Percentiles rank a stretch among this genome's conserved stretches.
These are phyloP conservation scores for Hybognathus amarus DNA, from an alignment of 2,797 vertebrate genomes.

Conservation along the genomic window DNA sequence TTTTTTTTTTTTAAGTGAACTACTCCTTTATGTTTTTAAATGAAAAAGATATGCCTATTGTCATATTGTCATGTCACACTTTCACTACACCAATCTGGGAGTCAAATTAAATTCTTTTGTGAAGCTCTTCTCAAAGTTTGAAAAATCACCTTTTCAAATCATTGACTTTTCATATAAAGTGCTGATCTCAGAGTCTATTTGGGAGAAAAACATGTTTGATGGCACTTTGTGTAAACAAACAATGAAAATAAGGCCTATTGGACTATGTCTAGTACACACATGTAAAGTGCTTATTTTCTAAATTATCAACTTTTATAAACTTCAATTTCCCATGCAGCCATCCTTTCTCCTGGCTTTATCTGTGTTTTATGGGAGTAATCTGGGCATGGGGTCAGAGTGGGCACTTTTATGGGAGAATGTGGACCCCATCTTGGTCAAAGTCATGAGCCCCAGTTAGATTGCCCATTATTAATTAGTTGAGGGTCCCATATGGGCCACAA, in stretches of 20 bases:
- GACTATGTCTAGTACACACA: background rate
- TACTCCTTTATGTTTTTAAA: background rate
- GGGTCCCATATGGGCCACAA: too few relatives aligned
- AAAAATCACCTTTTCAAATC: background rate
- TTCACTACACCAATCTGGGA: background rate
- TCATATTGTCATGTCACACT: conserved; percentile 2
- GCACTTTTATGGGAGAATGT: too few relatives aligned
- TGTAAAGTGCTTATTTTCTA: background rate
- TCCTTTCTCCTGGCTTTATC: background rate
- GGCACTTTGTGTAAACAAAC: background rate
- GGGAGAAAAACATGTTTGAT: conserved; percentile 12
- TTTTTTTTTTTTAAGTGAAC: too few relatives aligned
- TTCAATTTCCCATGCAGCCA: too few relatives aligned
- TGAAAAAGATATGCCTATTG: conserved; percentile 1
- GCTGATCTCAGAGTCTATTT: conserved; percentile 48
- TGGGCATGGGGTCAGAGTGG: too few relatives aligned
- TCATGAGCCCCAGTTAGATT: too few relatives aligned
- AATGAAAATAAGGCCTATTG: background rate
- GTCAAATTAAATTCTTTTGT: background rate
- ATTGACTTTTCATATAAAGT: background rate
- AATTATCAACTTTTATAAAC: background rate
- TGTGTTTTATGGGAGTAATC: too few relatives aligned
- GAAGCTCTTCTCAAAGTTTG: background rate
- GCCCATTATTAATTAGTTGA: too few relatives aligned
- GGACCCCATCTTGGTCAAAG: too few relatives aligned